A percentile compares a stretch with the other conserved stretches of the same genome.
phyloP scores from a whole-genome alignment of 2,113 vertebrate species.

The Takifugu bimaculatus region DNA sequence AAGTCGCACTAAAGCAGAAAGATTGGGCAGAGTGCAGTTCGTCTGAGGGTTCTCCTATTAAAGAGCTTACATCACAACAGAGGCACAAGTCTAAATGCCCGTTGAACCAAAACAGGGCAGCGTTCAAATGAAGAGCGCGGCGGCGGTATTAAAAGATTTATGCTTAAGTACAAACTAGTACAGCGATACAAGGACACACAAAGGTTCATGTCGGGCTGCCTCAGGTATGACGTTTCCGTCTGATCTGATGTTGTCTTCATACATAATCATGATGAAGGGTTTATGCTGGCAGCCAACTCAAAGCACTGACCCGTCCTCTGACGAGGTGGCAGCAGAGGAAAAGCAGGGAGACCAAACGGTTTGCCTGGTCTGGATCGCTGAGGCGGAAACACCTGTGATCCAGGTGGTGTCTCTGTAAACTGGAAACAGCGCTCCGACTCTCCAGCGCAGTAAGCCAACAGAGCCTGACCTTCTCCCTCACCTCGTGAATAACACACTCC shows the following conservation, averaged over 20 bases:
- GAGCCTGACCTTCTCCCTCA: neutral
- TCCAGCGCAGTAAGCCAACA: conserved; percentile 23
- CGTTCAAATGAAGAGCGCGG: conserved; percentile 23
- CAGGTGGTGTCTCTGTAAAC: conserved; percentile 20
- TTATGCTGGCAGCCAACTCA: conserved; percentile 40
- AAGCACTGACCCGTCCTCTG: conserved; percentile 28
- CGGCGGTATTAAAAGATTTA: conserved; percentile 46
- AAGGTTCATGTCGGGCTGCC: neutral
- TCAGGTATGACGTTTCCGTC: conserved; percentile 16
- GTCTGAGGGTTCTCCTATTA: conserved; percentile 1
- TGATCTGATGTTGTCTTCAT: conserved; percentile 31
- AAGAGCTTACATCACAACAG: conserved; percentile 9
- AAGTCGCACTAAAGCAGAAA: too few species aligned
- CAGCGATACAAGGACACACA: conserved; percentile 22
- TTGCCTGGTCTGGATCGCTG: conserved; percentile 24
- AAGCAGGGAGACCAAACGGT: conserved; percentile 29
- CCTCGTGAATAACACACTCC: conserved; percentile 13
- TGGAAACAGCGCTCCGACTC: neutral
- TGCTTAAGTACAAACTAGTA: conserved; percentile 26
- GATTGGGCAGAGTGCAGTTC: neutral
- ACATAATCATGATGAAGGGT: conserved; percentile 28
- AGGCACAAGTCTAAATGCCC: conserved; percentile 14
- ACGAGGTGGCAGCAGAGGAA: conserved; percentile 28
- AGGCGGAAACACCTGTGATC: conserved; percentile 36
- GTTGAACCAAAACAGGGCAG: conserved; percentile 8